phyloP scores from a whole-genome alignment of 2,113 vertebrate genomes.

The Stomatorhinus ivindoensis region DNA sequence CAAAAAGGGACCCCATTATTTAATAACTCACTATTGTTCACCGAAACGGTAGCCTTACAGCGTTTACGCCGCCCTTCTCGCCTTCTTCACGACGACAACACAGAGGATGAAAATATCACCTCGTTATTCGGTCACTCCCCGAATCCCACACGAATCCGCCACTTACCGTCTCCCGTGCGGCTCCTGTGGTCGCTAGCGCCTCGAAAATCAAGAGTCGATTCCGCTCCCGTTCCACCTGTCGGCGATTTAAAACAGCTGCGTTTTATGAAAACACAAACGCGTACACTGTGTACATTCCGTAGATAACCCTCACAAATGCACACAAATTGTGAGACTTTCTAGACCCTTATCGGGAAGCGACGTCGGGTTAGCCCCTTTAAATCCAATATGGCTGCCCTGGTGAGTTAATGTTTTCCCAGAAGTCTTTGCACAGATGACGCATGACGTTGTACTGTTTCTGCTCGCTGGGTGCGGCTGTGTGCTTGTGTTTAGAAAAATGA shows the following conservation, averaged over 20 bases:
- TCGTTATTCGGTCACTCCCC: neutral
- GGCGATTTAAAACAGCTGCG: neutral
- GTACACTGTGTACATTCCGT: neutral
- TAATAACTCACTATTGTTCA: neutral
- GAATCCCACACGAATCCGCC: neutral
- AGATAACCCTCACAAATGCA: neutral
- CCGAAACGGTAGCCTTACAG: neutral
- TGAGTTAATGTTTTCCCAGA: slow-evolving; percentile 6
- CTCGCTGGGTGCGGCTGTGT: neutral
- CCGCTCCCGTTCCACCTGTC: neutral
- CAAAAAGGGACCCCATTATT: neutral
- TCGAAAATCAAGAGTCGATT: neutral
- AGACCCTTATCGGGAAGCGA: neutral
- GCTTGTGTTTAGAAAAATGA: neutral
- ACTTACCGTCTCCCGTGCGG: neutral
- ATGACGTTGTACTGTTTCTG: slow-evolving; percentile 17
- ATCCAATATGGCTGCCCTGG: slow-evolving; percentile 23
- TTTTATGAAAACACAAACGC: neutral
- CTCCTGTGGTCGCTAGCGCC: neutral
- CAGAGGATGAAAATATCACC: neutral
- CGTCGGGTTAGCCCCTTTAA: slow-evolving; percentile 22
- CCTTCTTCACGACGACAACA: neutral
- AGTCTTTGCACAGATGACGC: slow-evolving; percentile 11
- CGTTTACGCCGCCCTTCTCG: neutral
- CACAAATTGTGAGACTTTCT: neutral